A percentile compares a stretch with the other conserved stretches of the same genome.
These are phyloP conservation scores for Micrasema minimum DNA, from an alignment of 1,140 invertebrate genomes.

Conservation along the genomic window DNA sequence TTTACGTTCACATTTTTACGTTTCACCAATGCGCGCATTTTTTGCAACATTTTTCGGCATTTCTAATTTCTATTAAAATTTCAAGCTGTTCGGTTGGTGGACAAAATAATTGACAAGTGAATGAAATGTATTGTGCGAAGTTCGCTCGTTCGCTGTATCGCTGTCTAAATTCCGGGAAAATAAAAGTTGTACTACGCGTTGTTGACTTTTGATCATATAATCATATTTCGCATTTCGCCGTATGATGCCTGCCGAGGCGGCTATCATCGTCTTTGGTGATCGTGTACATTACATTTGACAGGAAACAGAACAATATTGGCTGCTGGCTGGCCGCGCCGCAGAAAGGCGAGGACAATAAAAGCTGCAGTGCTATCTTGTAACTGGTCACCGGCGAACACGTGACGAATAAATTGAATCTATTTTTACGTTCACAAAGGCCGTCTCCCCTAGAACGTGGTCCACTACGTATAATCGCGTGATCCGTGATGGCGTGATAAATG, in stretches of 20 bases:
- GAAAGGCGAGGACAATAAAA: slow-evolving; percentile 8
- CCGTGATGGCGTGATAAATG: no score
- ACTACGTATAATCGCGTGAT: slow-evolving; percentile 2
- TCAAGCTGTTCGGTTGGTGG: slow-evolving; percentile 1
- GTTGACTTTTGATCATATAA: not conserved
- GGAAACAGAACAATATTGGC: slow-evolving; percentile 21
- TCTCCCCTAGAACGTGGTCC: slow-evolving; percentile 21
- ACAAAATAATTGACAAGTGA: not conserved
- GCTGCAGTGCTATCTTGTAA: slow-evolving; percentile 17
- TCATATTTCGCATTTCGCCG: no score
- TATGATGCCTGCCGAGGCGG: not conserved
- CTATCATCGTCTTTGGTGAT: no score
- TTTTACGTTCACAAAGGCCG: slow-evolving; percentile 39
- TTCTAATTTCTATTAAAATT: not conserved
- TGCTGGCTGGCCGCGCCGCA: not conserved
- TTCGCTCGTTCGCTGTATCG: slow-evolving; percentile 2
- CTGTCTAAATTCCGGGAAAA: slow-evolving; percentile 13
- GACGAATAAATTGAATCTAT: slow-evolving; percentile 35
- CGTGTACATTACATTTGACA: slow-evolving; percentile 20
- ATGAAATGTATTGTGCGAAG: not conserved
- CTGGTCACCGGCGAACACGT: slow-evolving; percentile 33
- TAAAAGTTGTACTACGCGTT: slow-evolving; percentile 14
- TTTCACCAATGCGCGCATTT: no score
- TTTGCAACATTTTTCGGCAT: no score
- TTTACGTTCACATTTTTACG: no score